phyloP scores from a whole-genome alignment of 2,113 vertebrate genomes.

The Himantopus leucocephalus region DNA sequence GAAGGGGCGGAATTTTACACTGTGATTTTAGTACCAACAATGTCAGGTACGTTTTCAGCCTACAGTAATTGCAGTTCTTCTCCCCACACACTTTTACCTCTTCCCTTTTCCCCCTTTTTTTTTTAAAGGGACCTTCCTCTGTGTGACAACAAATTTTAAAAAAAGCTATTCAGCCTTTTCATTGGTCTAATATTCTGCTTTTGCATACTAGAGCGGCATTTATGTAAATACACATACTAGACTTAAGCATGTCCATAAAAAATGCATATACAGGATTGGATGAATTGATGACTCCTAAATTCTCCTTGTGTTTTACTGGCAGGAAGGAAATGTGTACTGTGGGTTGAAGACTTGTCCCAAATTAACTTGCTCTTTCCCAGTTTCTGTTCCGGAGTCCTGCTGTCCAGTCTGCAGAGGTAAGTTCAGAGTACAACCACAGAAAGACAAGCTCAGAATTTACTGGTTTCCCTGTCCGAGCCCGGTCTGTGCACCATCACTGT shows the following conservation, averaged over 20 bases:
- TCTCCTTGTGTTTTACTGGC: slow-evolving; percentile 47
- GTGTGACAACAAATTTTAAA: neutral
- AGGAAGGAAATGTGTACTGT: slow-evolving; percentile 84
- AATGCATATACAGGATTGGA: neutral
- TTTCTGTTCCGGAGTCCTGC: slow-evolving; percentile 77
- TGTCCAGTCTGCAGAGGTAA: slow-evolving; percentile 81
- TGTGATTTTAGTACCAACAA: neutral
- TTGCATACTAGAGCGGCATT: neutral
- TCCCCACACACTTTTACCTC: neutral
- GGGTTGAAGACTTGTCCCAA: slow-evolving; percentile 81
- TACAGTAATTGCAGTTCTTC: neutral
- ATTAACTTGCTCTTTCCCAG: slow-evolving; percentile 76
- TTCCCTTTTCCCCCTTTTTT: neutral
- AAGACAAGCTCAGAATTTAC: neutral
- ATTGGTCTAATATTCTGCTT: neutral
- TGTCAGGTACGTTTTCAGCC: neutral
- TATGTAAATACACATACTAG: neutral
- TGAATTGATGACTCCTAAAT: neutral
- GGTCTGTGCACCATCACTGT: neutral
- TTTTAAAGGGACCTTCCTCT: neutral
- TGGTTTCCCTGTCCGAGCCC: neutral
- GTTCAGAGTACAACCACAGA: neutral
- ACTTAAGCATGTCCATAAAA: neutral
- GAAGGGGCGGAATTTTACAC: neutral
- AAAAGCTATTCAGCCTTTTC: neutral